A percentile compares a stretch with the other conserved stretches of the same genome.
These are phyloP conservation scores for Caenorhabditis plicata DNA, from an alignment of 2,888 invertebrate species.

Conservation along the genomic window DNA sequence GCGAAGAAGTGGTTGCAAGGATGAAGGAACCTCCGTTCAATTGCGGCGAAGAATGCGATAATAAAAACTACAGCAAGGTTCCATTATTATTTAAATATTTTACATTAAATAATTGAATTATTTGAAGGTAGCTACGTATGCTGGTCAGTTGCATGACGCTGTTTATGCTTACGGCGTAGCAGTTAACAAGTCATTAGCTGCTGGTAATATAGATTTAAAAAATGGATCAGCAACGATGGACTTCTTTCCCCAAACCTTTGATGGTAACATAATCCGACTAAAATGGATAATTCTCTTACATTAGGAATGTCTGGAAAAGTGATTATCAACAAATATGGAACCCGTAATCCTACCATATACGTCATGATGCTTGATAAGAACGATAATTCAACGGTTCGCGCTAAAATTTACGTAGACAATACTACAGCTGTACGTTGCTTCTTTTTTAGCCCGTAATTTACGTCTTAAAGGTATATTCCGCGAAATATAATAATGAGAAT, in stretches of 20 bases:
- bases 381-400: conserved; percentile 11
- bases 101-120: not conserved
- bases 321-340: not conserved
- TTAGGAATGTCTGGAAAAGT: conserved; percentile 2
- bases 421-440: conserved; percentile 11
- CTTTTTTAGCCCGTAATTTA: not conserved
- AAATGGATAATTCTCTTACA: too few species aligned
- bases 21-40: conserved; percentile 46
- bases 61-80: conserved; percentile 1
- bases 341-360: not conserved
- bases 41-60: conserved; percentile 27
- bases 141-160: conserved; percentile 36
- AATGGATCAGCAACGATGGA: conserved; percentile 13
- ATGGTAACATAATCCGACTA: too few species aligned
- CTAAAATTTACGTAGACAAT: conserved; percentile 17
- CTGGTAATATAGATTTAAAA: conserved; percentile 14
- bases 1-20: conserved; percentile 35
- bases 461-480: conserved; percentile 8
- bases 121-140: conserved; percentile 23
- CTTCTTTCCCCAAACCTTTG: conserved; percentile 12
- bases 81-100: too few species aligned
- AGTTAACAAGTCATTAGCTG: conserved; percentile 28
- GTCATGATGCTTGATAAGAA: conserved; percentile 9
- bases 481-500: conserved; percentile 18
- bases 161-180: conserved; percentile 30